Percentiles rank a stretch among this genome's conserved stretches.
Conservation (phyloP, 2,888 invertebrate genomes). For the Camptogramma bilineatum region DNA sequence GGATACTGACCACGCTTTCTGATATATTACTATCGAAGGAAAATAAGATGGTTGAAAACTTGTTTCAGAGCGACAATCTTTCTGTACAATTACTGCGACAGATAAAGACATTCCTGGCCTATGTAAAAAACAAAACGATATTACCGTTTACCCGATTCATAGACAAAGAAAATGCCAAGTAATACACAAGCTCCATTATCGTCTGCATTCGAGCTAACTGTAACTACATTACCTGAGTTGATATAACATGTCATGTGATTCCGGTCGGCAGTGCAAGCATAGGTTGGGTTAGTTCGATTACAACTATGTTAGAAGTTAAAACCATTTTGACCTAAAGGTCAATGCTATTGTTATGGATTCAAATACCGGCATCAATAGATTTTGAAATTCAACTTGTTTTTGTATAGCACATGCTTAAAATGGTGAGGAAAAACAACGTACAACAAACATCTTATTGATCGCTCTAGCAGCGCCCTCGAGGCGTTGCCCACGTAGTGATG, state of each 20-base stretch:
- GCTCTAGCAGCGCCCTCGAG: too few relatives aligned
- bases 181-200: background rate
- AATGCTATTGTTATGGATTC: background rate
- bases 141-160: too few relatives aligned
- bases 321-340: background rate
- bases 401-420: background rate
- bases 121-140: too few relatives aligned
- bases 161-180: background rate
- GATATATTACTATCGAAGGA: too few relatives aligned
- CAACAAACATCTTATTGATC: background rate
- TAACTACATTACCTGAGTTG: conserved; percentile 2
- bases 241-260: background rate
- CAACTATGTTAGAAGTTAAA: background rate
- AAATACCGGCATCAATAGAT: background rate
- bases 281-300: conserved; percentile 5
- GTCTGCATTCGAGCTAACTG: background rate
- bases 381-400: too few relatives aligned
- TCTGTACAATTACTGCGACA: too few relatives aligned
- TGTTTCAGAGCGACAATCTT: too few relatives aligned
- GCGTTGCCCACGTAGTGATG: too few relatives aligned
- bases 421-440: background rate
- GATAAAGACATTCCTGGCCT: too few relatives aligned
- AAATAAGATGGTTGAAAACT: too few relatives aligned
- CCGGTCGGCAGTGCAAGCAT: conserved; percentile 6
- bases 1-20: too few relatives aligned